Base-by-base conservation (phyloP, 2,888 invertebrate species). In the Dasysyrphus albostriatus region DNA sequence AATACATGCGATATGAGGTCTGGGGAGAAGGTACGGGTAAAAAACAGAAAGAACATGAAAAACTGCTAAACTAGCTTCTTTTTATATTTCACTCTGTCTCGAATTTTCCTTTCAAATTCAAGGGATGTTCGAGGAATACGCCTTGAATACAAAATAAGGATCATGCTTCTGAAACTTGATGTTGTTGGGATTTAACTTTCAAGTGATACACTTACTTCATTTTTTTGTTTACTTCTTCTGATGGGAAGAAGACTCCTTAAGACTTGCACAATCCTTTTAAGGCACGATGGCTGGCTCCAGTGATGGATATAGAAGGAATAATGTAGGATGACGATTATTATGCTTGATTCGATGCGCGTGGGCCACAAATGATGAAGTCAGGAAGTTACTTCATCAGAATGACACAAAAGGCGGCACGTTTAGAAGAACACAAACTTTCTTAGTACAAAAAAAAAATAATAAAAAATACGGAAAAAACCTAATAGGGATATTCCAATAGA, bases 181-280 rank as follows among this genome's bases (percentile, higher is more conserved):
- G 81, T 87, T 75, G 87, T 78, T 87, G 78, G 70, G 75, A 87
- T 87, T 87, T 87, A 75, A 87, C 78, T 87, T 82, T 87, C 78
- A 82, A 87, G 87, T 82, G 87, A 75, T 70, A 78, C 61, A 77
- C 84, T 85, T 74, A 73, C 75, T 84, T 69, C 24, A 51, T 34
- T 51, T 77, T 24, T 42, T 44, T 69, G 19, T 29, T 63, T 54
- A 37, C 61, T 69, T 19, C 39, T 51, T 29, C 67, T 59, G 69
- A 42, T 58, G 49, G 42, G 42, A 39, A 42, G 61, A 34, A 78
- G 58, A 51, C 72, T 80, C 67, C 51, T 67, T 58, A 77, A 44
- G 44, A 65, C 34, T 24, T 24, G n/a, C n/a, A 9, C 29, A 81
- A 65, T 63, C 63, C 63, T 63, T 34, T 8, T 47, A 65, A 32